phyloP scores from a whole-genome alignment of 2,113 vertebrate species.

The Varanus komodoensis region DNA sequence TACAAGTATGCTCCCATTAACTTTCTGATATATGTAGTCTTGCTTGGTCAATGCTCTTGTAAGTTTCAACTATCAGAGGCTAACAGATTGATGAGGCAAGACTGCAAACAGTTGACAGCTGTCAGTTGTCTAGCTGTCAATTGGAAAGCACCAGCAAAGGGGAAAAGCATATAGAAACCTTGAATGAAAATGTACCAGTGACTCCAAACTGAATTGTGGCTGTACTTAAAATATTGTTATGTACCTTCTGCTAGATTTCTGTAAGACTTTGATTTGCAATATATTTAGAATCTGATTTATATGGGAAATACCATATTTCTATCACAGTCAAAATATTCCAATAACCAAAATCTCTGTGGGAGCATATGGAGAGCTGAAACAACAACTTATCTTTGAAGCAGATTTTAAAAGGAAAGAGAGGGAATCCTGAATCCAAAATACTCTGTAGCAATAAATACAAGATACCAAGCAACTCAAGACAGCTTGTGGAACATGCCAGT shows the following conservation, averaged over 20 bases:
- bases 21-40: no score
- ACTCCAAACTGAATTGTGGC: neutral
- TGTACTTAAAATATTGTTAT: neutral
- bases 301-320: neutral
- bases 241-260: neutral
- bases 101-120: no score
- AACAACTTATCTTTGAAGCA: constrained; percentile 62
- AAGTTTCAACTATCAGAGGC: no score
- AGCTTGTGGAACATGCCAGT: constrained; percentile 54
- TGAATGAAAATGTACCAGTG: neutral
- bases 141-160: no score
- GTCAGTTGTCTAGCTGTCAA: no score
- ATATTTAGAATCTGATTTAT: constrained; percentile 2
- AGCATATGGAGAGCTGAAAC: constrained; percentile 42
- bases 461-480: constrained; percentile 53
- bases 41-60: no score
- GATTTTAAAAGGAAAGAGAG: constrained; percentile 36
- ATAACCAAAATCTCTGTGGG: constrained; percentile 39
- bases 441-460: constrained; percentile 58
- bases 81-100: no score
- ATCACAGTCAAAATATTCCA: constrained; percentile 25
- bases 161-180: neutral
- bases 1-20: no score
- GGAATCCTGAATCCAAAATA: constrained; percentile 55
- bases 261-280: neutral